A percentile compares a stretch with the other conserved stretches of the same genome.
Conservation (phyloP, 2,113 vertebrate genomes). For the Sphyrna mokarran region DNA sequence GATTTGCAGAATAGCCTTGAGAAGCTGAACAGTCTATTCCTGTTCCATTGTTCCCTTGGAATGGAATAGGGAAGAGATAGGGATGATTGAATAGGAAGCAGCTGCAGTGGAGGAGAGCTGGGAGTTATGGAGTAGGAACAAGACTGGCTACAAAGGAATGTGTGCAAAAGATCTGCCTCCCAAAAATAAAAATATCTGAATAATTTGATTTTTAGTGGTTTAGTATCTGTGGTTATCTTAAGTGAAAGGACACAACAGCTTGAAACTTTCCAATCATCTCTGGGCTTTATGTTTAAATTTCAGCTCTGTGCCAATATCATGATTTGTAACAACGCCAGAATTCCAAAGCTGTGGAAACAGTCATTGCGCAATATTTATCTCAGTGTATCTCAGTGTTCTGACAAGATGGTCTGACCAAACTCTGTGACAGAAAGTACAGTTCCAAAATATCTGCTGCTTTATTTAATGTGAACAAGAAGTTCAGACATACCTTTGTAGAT, state of each 20-base stretch:
- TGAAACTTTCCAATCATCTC: background rate
- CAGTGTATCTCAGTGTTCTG: background rate
- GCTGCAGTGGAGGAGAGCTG: slow-evolving; percentile 21
- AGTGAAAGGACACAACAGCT: background rate
- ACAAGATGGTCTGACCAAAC: background rate
- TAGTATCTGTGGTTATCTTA: background rate
- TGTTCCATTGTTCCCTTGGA: no score
- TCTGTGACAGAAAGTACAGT: background rate
- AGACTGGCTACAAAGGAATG: background rate
- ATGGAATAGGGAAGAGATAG: slow-evolving; percentile 29
- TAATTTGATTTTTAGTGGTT: background rate
- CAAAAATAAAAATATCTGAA: background rate
- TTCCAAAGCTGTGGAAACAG: background rate
- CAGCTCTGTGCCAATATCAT: background rate
- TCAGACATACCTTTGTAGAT: background rate
- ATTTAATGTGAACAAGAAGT: background rate
- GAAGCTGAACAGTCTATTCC: no score
- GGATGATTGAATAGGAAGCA: slow-evolving; percentile 38
- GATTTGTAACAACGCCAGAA: background rate
- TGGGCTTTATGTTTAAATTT: background rate
- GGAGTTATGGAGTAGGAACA: background rate
- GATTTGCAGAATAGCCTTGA: no score
- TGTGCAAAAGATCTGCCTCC: background rate
- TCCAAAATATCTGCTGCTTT: background rate
- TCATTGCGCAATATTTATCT: background rate